These are phyloP conservation scores for Solenopsis invicta DNA, from an alignment of 1,140 invertebrate species.

Conservation along the genomic window DNA sequence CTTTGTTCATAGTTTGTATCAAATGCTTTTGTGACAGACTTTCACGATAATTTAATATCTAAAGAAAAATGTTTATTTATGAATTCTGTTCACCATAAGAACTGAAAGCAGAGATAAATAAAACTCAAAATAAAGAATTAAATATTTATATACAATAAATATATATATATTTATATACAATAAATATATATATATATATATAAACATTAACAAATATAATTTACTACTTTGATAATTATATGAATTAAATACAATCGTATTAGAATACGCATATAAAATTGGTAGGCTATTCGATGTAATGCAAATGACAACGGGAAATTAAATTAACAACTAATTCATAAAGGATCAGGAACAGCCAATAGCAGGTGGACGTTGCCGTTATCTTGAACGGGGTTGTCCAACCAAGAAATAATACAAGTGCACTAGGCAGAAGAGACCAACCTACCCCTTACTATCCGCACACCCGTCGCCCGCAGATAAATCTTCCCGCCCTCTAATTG, in stretches of 20 bases:
- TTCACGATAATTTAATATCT: background rate
- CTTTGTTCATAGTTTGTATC: conserved; percentile 7
- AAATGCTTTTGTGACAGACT: background rate
- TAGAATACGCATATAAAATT: background rate
- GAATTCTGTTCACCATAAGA: background rate
- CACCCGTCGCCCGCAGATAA: conserved; percentile 87
- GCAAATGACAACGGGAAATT: conserved; percentile 10
- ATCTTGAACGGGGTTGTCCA: conserved; percentile 80
- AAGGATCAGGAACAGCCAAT: conserved; percentile 72
- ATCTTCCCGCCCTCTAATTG: conserved; percentile 87
- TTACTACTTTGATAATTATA: background rate
- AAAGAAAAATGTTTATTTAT: conserved; percentile 8
- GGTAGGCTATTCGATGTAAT: background rate
- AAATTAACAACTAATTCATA: conserved; percentile 67
- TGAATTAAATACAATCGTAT: background rate
- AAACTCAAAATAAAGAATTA: background rate
- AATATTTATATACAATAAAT: background rate
- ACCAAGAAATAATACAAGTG: conserved; percentile 84
- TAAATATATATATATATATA: background rate
- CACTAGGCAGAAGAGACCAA: conserved; percentile 78
- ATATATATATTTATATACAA: no score
- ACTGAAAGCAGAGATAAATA: background rate
- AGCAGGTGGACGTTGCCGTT: conserved; percentile 83
- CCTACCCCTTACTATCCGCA: conserved; percentile 84
- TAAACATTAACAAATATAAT: background rate